Conservation (phyloP, 2,888 invertebrate species). For the Cantharis flavilabris region DNA sequence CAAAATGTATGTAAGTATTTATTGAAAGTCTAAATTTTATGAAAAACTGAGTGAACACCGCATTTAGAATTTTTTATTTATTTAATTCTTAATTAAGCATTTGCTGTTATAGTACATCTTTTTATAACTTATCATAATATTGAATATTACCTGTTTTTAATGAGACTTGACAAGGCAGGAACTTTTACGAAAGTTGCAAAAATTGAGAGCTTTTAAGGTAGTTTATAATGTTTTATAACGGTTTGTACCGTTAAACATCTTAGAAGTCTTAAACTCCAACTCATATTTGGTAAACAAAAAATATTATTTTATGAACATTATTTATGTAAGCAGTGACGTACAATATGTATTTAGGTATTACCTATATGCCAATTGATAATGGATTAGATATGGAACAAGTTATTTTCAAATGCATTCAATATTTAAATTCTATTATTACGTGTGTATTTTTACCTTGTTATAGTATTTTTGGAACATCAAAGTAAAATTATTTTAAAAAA, state of each 20-base stretch:
- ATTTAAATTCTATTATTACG: background rate
- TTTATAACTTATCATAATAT: background rate
- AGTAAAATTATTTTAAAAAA: background rate
- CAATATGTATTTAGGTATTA: background rate
- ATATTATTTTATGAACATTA: background rate
- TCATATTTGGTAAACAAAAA: background rate
- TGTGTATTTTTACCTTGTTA: background rate
- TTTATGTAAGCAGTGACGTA: background rate
- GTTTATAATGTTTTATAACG: background rate
- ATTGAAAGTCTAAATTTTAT: too few relatives aligned
- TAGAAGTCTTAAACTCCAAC: background rate
- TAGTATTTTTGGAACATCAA: background rate
- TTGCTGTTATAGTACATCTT: too few relatives aligned
- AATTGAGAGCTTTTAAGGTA: background rate
- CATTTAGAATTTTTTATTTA: too few relatives aligned
- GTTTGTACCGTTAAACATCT: background rate
- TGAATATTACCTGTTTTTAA: background rate
- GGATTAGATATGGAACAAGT: background rate
- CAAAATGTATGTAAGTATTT: too few relatives aligned
- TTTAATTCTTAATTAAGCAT: too few relatives aligned
- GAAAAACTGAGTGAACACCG: too few relatives aligned
- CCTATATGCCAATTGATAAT: background rate
- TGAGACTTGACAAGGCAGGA: background rate
- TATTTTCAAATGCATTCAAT: background rate
- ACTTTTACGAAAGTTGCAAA: background rate